Conservation (phyloP, 1,140 invertebrate species). For the Gyrodactylus salaris region DNA sequence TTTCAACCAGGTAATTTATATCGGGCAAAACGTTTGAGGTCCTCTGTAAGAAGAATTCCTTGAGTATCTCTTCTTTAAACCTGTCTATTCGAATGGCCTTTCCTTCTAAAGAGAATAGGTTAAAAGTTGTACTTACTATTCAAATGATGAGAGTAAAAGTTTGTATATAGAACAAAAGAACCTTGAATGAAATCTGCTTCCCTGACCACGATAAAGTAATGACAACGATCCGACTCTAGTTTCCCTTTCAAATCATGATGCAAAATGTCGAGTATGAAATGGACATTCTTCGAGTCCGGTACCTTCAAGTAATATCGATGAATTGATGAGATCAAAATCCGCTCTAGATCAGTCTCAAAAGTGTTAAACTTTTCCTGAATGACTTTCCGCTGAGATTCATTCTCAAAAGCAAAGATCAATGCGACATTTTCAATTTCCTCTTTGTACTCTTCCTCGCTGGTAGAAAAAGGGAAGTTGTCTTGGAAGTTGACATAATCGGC, state of each 20-base stretch:
- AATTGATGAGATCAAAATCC: background rate
- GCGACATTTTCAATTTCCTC: background rate
- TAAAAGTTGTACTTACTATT: background rate
- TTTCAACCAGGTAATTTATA: background rate
- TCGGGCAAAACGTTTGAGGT: background rate
- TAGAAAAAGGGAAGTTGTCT: background rate
- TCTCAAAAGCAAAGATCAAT: background rate
- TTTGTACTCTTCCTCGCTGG: background rate
- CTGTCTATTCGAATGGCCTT: background rate
- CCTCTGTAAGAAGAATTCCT: background rate
- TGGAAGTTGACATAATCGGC: too few species aligned
- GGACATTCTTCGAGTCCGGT: background rate
- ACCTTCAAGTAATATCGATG: background rate
- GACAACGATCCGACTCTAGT: background rate
- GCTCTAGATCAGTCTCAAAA: too few species aligned
- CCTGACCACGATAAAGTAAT: background rate
- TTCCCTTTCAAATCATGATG: background rate
- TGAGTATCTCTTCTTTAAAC: background rate
- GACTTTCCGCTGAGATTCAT: too few species aligned
- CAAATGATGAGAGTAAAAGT: background rate
- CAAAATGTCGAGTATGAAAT: background rate
- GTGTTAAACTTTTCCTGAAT: too few species aligned
- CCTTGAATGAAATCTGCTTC: background rate
- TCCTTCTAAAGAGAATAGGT: background rate
- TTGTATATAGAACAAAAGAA: background rate